Conservation (phyloP, 1,140 invertebrate genomes). For the Musca vetustissima region DNA sequence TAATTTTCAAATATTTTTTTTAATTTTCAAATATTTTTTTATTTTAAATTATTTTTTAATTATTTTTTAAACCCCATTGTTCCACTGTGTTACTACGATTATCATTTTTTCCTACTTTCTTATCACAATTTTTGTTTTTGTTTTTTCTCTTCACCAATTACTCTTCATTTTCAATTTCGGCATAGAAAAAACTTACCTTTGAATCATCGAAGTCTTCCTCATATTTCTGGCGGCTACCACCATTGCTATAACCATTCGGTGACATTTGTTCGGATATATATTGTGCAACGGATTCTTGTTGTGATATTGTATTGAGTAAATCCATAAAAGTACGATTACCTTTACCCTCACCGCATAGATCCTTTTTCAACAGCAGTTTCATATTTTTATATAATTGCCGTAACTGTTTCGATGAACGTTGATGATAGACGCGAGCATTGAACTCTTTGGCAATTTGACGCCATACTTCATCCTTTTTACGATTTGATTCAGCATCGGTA, state of each 20-base stretch:
- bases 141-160: neutral
- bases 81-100: no score
- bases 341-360: conserved; percentile 50
- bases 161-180: no score
- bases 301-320: conserved; percentile 48
- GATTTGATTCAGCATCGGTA: conserved; percentile 54
- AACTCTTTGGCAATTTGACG: conserved; percentile 53
- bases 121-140: neutral
- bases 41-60: no score
- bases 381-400: conserved; percentile 53
- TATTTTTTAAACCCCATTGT: no score
- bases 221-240: conserved; percentile 32
- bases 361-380: conserved; percentile 53
- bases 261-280: conserved; percentile 50
- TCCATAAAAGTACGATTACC: conserved; percentile 49
- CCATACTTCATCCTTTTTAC: conserved; percentile 54
- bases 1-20: no score
- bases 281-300: conserved; percentile 47
- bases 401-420: conserved; percentile 51
- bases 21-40: no score
- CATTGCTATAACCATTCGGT: conserved; percentile 40
- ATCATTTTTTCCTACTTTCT: no score
- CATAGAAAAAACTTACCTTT: conserved; percentile 42
- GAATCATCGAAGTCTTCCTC: conserved; percentile 48
- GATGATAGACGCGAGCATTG: conserved; percentile 50